These are phyloP conservation scores for Actenoides lindsayi DNA, from an alignment of 2,113 vertebrate species.

Conservation along the genomic window DNA sequence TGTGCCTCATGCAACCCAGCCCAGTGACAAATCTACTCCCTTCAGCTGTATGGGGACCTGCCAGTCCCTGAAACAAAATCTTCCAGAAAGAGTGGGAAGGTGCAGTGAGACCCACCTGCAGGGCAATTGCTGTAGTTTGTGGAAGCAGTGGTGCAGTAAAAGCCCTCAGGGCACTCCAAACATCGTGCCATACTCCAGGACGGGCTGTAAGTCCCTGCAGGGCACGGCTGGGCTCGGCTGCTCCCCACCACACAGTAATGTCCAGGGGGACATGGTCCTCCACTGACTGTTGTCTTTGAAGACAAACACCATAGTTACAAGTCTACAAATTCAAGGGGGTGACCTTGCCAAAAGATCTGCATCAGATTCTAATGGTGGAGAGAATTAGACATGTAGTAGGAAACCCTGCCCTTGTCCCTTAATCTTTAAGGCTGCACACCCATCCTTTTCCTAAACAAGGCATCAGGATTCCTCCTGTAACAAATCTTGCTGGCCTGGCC, in stretches of 20 bases:
- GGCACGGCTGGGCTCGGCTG: conserved; percentile 78
- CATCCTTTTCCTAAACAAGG: background rate
- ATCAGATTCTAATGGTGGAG: background rate
- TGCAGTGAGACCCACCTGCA: conserved; percentile 28
- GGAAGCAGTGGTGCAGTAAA: conserved; percentile 51
- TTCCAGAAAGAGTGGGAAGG: background rate
- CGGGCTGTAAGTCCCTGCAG: conserved; percentile 79
- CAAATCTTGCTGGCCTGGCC: background rate
- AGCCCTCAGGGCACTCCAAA: conserved; percentile 63
- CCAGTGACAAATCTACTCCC: background rate
- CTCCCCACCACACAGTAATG: conserved; percentile 81
- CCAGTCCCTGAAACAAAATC: background rate
- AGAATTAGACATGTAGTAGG: fast-evolving
- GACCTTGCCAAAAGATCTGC: background rate
- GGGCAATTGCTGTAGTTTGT: conserved; percentile 18
- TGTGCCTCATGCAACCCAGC: background rate
- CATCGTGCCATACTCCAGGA: conserved; percentile 28
- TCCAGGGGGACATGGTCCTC: conserved; percentile 80
- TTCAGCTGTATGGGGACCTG: background rate
- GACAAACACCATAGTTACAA: background rate
- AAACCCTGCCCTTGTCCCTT: background rate
- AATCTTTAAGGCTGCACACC: background rate
- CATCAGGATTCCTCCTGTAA: background rate
- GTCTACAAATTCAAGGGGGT: background rate
- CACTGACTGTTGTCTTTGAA: conserved; percentile 39